Base-by-base conservation (phyloP, 2,797 vertebrate species). In the Pangasius krempfi region DNA sequence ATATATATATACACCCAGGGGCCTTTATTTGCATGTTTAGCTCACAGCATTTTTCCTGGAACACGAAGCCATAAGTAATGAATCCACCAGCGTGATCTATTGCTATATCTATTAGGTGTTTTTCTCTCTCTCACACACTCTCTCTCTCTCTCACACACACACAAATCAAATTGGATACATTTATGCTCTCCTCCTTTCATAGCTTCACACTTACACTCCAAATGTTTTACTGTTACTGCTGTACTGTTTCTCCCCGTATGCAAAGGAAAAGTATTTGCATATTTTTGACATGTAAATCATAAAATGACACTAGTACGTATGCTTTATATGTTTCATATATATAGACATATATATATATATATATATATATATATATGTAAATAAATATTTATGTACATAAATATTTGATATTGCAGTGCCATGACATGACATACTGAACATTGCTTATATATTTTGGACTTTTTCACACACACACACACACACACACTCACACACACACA, bases 11-110 rank as follows among this genome's bases (percentile, higher is more conserved):
- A 80, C 30, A 27, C 54, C 54, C 50, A 37, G 56, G 54, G 16
- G 75, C 76, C 44, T 84, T 52, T 54, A 86, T 91, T 87, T 91
- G 75, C 88, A 89, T 87, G 33, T 89, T 75, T 60, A 25, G 33
- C 79, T 40, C 5, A 60, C 0, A 40, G 33, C 20, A 56, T 40
- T 37, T 81, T 86, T 78, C 40, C 60, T 76, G 86, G 85, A 91
- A 91, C 56, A 50, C 44, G 76, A 84, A 86, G 83, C 37, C 16
- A 40, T 73, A 2, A 10, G 27, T 5, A 47, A 68, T 79, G 58
- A 52, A 80, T 84, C 47, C 75, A 83, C 84, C 88, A 87, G 18
- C 25, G 20, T 80, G 40, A 83, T 83, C 27, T 81, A 44, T 58
- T 27, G 44, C 2, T 50, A 0, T 22, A 30, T 54, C 3, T 33